Conservation (phyloP, 2,888 invertebrate genomes). For the Myopa testacea region DNA sequence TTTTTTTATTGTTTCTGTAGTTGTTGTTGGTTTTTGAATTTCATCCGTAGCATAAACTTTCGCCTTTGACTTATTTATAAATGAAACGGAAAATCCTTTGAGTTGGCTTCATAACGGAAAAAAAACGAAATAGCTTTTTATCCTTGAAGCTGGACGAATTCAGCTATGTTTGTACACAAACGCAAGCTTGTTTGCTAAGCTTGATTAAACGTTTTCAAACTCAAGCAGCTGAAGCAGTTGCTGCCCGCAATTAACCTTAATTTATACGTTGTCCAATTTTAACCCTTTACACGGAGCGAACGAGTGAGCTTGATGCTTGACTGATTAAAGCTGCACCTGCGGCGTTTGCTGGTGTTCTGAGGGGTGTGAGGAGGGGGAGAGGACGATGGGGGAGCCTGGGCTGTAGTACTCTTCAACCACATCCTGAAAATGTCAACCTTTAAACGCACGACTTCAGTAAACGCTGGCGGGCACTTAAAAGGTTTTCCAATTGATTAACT, state of each 20-base stretch:
- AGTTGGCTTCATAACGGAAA: background rate
- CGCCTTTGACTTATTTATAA: slow-evolving; percentile 17
- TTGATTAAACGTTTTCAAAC: slow-evolving; percentile 33
- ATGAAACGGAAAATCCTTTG: slow-evolving; percentile 33
- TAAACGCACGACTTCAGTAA: background rate
- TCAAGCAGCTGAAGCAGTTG: slow-evolving; percentile 9
- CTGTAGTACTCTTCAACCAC: no score
- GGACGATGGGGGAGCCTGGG: background rate
- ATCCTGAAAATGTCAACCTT: slow-evolving; percentile 17
- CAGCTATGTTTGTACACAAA: slow-evolving; percentile 1
- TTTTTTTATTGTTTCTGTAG: slow-evolving; percentile 1
- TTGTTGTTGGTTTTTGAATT: background rate
- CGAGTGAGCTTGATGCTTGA: slow-evolving; percentile 1
- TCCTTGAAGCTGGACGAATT: slow-evolving; percentile 20
- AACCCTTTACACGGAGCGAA: background rate
- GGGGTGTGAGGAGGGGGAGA: background rate
- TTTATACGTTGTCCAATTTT: slow-evolving; percentile 16
- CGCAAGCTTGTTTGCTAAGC: slow-evolving; percentile 28
- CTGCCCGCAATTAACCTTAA: slow-evolving; percentile 23
- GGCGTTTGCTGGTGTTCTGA: background rate
- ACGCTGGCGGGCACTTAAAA: slow-evolving; percentile 1
- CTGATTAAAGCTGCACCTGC: slow-evolving; percentile 33
- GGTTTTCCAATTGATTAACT: slow-evolving; percentile 28
- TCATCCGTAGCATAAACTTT: slow-evolving; percentile 3
- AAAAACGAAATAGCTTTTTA: slow-evolving; percentile 12